Evolutionary conservation across 2,888 invertebrate species (phyloP).

Genomic region (Onthophagus sagittarius): DNA sequence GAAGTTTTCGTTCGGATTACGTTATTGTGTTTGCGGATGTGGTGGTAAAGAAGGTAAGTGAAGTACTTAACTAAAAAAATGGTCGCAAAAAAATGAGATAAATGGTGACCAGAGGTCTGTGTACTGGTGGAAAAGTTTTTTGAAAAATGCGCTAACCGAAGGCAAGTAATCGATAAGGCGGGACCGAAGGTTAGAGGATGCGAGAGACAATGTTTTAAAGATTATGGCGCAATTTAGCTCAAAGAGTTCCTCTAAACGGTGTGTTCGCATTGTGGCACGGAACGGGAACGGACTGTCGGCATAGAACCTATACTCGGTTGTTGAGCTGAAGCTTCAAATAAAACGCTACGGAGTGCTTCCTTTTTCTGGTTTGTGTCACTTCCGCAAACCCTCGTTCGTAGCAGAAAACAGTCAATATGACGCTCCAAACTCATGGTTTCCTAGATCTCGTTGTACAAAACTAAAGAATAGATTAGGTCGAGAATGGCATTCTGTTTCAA

Average conservation of each 20-base stretch:
- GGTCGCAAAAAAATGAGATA: not conserved
- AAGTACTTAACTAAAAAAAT: not conserved
- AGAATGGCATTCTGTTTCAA: not conserved
- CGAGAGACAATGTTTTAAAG: constrained; percentile 20
- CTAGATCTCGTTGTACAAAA: constrained; percentile 27
- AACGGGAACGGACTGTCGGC: constrained; percentile 34
- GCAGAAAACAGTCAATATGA: constrained; percentile 38
- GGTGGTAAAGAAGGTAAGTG: not conserved
- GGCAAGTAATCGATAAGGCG: not conserved
- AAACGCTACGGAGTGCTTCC: constrained; percentile 41
- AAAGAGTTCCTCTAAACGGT: constrained; percentile 34
- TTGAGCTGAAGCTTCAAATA: constrained; percentile 40
- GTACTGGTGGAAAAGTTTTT: not conserved
- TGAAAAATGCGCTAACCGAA: not conserved
- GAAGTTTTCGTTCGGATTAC: not conserved
- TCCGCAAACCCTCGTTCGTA: constrained; percentile 34
- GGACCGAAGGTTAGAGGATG: not conserved
- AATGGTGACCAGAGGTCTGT: not conserved
- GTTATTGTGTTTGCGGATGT: not conserved
- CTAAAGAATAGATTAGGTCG: not conserved
- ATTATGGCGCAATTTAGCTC: constrained; percentile 35
- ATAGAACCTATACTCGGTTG: constrained; percentile 40
- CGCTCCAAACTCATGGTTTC: constrained; percentile 32
- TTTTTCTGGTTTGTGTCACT: constrained; percentile 40
- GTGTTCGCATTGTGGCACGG: constrained; percentile 36